phyloP scores from a whole-genome alignment of 1,140 invertebrate species.

The Camponotus pennsylvanicus region DNA sequence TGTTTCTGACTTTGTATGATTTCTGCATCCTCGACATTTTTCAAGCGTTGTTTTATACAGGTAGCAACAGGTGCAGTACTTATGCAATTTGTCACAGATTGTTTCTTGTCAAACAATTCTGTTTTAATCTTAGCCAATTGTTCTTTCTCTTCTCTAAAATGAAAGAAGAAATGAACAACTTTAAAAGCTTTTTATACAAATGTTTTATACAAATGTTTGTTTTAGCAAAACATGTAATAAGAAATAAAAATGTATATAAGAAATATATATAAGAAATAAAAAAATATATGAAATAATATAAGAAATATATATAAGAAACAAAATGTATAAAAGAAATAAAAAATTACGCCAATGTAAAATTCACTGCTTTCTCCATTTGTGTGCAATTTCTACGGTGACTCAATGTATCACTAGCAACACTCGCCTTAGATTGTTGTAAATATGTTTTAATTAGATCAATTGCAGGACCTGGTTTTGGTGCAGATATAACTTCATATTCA shows the following conservation, averaged over 20 bases:
- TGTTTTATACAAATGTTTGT: no score
- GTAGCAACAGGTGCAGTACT: constrained; percentile 69
- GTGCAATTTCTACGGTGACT: constrained; percentile 52
- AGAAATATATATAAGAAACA: no score
- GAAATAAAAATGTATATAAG: no score
- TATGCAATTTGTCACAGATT: constrained; percentile 59
- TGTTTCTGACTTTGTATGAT: constrained; percentile 74
- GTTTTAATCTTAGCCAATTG: constrained; percentile 64
- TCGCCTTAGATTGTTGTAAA: constrained; percentile 64
- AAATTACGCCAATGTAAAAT: constrained; percentile 69
- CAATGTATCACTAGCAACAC: constrained; percentile 45
- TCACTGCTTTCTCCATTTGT: constrained; percentile 62
- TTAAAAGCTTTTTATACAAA: neutral
- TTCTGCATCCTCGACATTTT: constrained; percentile 72
- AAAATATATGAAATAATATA: no score
- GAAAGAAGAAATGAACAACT: constrained; percentile 4
- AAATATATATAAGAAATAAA: no score
- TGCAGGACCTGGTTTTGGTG: constrained; percentile 66
- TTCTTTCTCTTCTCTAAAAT: constrained; percentile 67
- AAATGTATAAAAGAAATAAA: constrained; percentile 7
- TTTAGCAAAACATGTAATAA: no score
- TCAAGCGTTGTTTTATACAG: constrained; percentile 72
- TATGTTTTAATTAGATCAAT: constrained; percentile 68
- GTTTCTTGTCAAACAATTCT: constrained; percentile 73
- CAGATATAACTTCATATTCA: constrained; percentile 49